Evolutionary conservation across 2,888 invertebrate genomes (phyloP).

Genomic region (Pachymerium ferrugineum): DNA sequence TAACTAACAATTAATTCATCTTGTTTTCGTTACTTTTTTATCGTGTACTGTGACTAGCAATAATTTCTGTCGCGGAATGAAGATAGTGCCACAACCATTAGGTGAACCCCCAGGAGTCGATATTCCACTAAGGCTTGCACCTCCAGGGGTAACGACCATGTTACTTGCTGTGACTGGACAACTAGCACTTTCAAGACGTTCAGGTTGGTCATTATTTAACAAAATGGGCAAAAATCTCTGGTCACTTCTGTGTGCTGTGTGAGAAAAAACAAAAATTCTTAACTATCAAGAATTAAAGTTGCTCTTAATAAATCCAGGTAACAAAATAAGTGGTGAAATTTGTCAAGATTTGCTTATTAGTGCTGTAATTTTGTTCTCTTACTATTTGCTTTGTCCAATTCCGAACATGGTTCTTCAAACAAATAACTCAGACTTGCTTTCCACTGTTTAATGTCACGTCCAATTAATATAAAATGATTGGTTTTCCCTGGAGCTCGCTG

Average conservation of each 20-base stretch:
- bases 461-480: conserved; percentile 54
- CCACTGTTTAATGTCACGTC: conserved; percentile 61
- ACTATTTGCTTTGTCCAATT: conserved; percentile 36
- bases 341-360: no score
- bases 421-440: conserved; percentile 50
- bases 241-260: conserved; percentile 51
- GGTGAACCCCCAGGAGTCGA: background rate
- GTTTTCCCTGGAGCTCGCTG: conserved; percentile 49
- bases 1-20: conserved; percentile 36
- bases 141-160: background rate
- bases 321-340: no score
- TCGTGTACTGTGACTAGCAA: conserved; percentile 56
- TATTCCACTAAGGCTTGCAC: background rate
- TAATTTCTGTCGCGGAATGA: conserved; percentile 62
- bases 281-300: background rate
- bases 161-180: background rate
- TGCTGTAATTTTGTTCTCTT: background rate
- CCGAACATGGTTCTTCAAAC: conserved; percentile 39
- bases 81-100: conserved; percentile 37
- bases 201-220: background rate
- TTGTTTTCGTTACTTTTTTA: conserved; percentile 55
- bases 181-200: background rate
- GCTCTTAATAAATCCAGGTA: conserved; percentile 28
- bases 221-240: conserved; percentile 48
- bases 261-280: conserved; percentile 36